phyloP scores from a whole-genome alignment of 2,888 invertebrate species.

The Sicus ferrugineus region DNA sequence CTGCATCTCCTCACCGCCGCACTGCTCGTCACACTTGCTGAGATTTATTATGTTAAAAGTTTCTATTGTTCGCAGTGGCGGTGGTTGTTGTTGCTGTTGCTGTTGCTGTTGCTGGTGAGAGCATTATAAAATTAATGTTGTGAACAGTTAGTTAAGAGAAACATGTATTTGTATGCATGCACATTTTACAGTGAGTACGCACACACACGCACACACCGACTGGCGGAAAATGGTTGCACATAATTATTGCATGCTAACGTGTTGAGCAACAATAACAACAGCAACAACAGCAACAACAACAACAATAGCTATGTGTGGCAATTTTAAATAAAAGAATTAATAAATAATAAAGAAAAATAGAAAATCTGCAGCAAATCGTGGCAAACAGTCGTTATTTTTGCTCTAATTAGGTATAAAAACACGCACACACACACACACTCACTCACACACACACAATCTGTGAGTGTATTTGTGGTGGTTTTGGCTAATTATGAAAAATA shows the following conservation, averaged over 20 bases:
- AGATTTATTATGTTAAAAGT: constrained; percentile 12
- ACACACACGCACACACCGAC: neutral
- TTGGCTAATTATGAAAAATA: neutral
- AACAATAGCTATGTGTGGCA: neutral
- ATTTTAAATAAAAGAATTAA: constrained; percentile 2
- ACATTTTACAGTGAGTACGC: neutral
- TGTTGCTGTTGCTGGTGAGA: constrained; percentile 18
- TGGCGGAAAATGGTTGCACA: too few relatives aligned
- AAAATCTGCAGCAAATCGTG: constrained; percentile 4
- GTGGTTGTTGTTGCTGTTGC: constrained; percentile 38
- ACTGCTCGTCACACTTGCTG: neutral
- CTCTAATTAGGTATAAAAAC: constrained; percentile 35
- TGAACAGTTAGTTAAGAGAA: constrained; percentile 10
- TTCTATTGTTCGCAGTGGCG: constrained; percentile 44
- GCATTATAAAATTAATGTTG: constrained; percentile 14
- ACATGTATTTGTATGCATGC: neutral
- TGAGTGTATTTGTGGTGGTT: too few relatives aligned
- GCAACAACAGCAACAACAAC: neutral
- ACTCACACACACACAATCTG: too few relatives aligned
- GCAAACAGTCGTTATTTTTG: neutral
- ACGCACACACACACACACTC: constrained; percentile 1
- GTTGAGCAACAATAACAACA: constrained; percentile 2
- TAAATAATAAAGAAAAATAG: neutral
- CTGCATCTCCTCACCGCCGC: too few relatives aligned
- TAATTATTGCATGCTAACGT: constrained; percentile 9